A percentile compares a stretch with the other conserved stretches of the same genome.
Evolutionary conservation across 2,888 invertebrate genomes (phyloP).

Genomic region (Heteromyza rotundicornis): DNA sequence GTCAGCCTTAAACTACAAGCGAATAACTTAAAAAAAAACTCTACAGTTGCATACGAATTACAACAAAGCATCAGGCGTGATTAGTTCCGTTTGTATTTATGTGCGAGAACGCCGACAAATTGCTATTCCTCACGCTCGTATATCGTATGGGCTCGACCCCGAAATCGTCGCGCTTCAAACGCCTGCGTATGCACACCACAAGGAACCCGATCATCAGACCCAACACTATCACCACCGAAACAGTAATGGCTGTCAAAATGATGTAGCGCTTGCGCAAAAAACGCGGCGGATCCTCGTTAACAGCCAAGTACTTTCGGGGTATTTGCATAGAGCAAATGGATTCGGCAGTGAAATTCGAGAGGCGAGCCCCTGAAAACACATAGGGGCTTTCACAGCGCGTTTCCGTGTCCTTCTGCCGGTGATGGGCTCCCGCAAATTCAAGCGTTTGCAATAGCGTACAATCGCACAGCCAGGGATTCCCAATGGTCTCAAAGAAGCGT

Average conservation of each 20-base stretch:
- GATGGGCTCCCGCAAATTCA: constrained; percentile 42
- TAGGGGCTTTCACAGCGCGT: constrained; percentile 58
- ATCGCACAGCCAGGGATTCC: constrained; percentile 73
- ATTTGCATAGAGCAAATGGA: constrained; percentile 50
- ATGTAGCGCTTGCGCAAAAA: constrained; percentile 58
- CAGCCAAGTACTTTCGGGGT: constrained; percentile 50
- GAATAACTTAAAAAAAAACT: not conserved
- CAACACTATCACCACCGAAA: constrained; percentile 51
- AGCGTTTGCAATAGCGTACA: constrained; percentile 63
- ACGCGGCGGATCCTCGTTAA: constrained; percentile 58
- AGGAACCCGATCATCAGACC: constrained; percentile 57
- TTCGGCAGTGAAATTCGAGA: constrained; percentile 51
- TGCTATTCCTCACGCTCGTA: constrained; percentile 57
- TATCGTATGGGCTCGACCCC: constrained; percentile 59
- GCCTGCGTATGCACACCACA: constrained; percentile 53
- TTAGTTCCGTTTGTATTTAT: constrained; percentile 37
- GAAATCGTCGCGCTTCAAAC: constrained; percentile 54
- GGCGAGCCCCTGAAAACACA: constrained; percentile 48
- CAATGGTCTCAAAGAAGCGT: constrained; percentile 66
- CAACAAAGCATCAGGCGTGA: constrained; percentile 29
- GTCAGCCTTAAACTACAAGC: not conserved
- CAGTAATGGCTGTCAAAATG: constrained; percentile 55
- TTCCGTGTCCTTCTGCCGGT: constrained; percentile 33
- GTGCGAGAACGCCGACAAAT: constrained; percentile 51
- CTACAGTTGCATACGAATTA: no score